These are phyloP conservation scores for Lordiphosa stackelbergi DNA, from an alignment of 1,140 invertebrate species.

Conservation along the genomic window DNA sequence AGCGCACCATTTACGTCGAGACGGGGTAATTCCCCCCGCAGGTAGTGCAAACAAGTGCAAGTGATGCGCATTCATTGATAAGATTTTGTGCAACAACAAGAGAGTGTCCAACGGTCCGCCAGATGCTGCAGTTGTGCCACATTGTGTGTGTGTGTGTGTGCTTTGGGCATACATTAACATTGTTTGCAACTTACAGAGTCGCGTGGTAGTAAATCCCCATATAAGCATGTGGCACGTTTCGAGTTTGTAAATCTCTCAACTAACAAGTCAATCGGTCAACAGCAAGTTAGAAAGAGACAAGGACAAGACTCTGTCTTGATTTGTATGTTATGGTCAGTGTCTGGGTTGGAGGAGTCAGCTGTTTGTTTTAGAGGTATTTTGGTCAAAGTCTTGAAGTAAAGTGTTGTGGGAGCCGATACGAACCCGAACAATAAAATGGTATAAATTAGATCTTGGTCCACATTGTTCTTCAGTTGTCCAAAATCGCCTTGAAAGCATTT, in stretches of 20 bases:
- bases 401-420: too few relatives aligned
- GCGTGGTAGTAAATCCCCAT: constrained; percentile 46
- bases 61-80: constrained; percentile 75
- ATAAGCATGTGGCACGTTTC: constrained; percentile 50
- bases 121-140: constrained; percentile 15
- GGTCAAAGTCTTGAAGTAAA: too few relatives aligned
- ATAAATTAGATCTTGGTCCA: too few relatives aligned
- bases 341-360: too few relatives aligned
- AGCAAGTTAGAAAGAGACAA: constrained; percentile 11
- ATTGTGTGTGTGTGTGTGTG: constrained; percentile 7
- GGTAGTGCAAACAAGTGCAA: constrained; percentile 68
- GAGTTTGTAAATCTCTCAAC: constrained; percentile 62
- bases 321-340: constrained; percentile 20
- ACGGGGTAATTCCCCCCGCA: constrained; percentile 40
- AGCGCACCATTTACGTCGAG: constrained; percentile 62
- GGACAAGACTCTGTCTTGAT: constrained; percentile 15
- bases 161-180: constrained; percentile 69
- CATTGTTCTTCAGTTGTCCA: too few relatives aligned
- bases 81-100: constrained; percentile 60
- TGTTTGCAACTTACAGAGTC: constrained; percentile 24
- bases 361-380: too few relatives aligned
- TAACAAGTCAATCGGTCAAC: constrained; percentile 57
- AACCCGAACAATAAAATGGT: too few relatives aligned
- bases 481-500: too few relatives aligned
- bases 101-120: constrained; percentile 1